phyloP scores from a whole-genome alignment of 2,113 vertebrate genomes.

The Pionites leucogaster region DNA sequence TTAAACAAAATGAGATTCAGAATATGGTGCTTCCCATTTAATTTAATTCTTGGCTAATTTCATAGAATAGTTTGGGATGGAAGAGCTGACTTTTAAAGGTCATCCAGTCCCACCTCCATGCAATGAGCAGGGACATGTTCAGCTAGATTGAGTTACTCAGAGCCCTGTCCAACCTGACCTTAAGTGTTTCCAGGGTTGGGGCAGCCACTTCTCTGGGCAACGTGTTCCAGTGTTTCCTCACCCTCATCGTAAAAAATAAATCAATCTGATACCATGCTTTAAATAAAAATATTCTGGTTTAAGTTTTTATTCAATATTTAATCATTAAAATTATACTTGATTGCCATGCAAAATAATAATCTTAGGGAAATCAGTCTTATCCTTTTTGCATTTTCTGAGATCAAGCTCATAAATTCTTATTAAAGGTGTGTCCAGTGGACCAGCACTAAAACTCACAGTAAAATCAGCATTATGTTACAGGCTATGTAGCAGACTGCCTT shows the following conservation, averaged over 20 bases:
- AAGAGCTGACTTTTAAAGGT: background rate
- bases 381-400: background rate
- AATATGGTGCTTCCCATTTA: background rate
- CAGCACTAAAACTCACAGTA: fast-evolving
- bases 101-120: background rate
- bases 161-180: background rate
- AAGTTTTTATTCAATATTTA: background rate
- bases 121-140: background rate
- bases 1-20: background rate
- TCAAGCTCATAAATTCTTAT: background rate
- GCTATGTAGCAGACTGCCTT: background rate
- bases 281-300: background rate
- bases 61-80: background rate
- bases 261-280: background rate
- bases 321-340: background rate
- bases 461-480: background rate
- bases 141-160: background rate
- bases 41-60: background rate
- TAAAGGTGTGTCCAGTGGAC: background rate
- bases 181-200: background rate
- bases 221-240: background rate
- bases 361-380: background rate
- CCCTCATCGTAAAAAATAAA: background rate
- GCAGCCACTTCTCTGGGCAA: background rate
- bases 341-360: background rate